phyloP scores from a whole-genome alignment of 2,113 vertebrate species.

The Lampris megalopsis region DNA sequence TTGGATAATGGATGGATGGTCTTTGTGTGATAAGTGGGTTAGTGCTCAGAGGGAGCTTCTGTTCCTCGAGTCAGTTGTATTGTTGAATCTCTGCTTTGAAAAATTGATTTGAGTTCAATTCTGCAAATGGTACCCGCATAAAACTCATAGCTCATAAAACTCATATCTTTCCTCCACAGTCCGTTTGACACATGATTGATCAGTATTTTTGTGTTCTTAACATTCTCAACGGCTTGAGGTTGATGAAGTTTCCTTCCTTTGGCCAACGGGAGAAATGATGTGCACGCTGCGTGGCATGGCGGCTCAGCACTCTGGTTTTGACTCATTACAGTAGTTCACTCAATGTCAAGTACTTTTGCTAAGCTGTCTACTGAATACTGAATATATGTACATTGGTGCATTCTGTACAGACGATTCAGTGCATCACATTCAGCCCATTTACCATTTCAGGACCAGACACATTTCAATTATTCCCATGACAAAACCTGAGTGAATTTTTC shows the following conservation, averaged over 20 bases:
- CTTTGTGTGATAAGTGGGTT: constrained; percentile 6
- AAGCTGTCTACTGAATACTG: not conserved
- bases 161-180: not conserved
- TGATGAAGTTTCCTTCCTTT: not conserved
- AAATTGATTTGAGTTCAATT: not conserved
- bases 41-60: not conserved
- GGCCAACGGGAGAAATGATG: not conserved
- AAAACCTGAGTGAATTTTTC: too few species aligned
- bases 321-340: constrained; percentile 5
- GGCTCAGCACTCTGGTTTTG: not conserved
- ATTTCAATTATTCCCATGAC: too few species aligned
- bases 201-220: not conserved
- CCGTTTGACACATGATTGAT: not conserved
- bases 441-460: too few species aligned
- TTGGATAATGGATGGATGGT: not conserved
- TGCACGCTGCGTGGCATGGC: not conserved
- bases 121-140: not conserved
- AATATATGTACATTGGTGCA: not conserved
- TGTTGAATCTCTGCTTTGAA: not conserved
- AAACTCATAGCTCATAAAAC: not conserved
- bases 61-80: not conserved
- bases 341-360: constrained; percentile 4
- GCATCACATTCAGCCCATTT: too few species aligned
- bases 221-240: not conserved
- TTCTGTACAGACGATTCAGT: too few species aligned